Evolutionary conservation across 2,113 vertebrate genomes (phyloP), one percentile per base, ranked within the genome.

Genomic region (Tauraco erythrolophus): DNA sequence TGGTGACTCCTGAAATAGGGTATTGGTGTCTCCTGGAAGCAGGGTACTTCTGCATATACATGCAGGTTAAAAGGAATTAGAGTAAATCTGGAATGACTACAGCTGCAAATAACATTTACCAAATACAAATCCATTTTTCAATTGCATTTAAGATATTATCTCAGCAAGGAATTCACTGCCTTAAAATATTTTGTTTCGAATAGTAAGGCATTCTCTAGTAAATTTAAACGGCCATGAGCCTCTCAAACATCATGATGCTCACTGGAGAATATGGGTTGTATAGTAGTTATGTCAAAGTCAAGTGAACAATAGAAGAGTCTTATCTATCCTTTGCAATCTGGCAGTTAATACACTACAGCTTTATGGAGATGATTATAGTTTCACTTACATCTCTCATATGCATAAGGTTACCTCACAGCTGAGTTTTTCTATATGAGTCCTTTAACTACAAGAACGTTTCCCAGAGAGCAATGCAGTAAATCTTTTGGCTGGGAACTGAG

Each of bases 381-480:
- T 92, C 19, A 64, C 85, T 84, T 91, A 41, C 5, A 43, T 70
- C 51, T 69, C 45, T 81, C 66, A 39, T 30, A 66, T 51, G 61
- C 28, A n/a, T 27, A 70, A 80, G 35, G n/a, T 57, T 80, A 89
- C 35, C 56, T 86, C 46, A 57, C 23, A 86, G 85, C 54, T 54
- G 53, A 84, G n/a, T 7, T 77, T 88, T 81, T 81, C 72, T 71
- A 3, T 35, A 23, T 3, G 4, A 71, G 35, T 64, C 69, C 18
- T 39, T 64, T 64, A 70, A 81, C 68, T 84, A 60, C 51, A 77
- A 64, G 22, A 88, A 71, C 30, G 19, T 94, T 97, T 95, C 92
- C 96, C 96, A 94, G 30, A 50, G 46, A 86, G 53, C 48, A 72
- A 28, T 28, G 39, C 33, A 53, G 43, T 98, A 98, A 97, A 98